These are phyloP conservation scores for Lasius fuliginosus DNA, from an alignment of 2,888 invertebrate species.

Conservation along the genomic window DNA sequence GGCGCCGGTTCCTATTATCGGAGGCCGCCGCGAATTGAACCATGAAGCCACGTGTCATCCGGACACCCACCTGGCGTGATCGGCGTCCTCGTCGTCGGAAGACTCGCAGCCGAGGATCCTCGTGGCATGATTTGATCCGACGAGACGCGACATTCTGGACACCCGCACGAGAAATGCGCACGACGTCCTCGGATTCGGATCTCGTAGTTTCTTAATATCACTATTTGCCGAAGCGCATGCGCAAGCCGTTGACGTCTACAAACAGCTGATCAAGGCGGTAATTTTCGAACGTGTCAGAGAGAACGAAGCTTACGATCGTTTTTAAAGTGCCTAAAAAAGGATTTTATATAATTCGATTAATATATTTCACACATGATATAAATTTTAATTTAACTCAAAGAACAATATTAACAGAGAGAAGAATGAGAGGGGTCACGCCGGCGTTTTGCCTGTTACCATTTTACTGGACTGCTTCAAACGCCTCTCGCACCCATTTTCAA, in stretches of 20 bases:
- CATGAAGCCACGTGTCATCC: conserved; percentile 37
- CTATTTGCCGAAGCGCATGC: neutral
- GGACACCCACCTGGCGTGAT: conserved; percentile 54
- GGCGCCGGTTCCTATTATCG: conserved; percentile 41
- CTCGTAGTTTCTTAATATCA: conserved; percentile 31
- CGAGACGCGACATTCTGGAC: conserved; percentile 55
- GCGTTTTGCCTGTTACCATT: too few species aligned
- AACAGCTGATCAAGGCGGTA: neutral
- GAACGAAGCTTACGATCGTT: neutral
- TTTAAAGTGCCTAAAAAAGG: neutral
- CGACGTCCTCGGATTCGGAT: conserved; percentile 28
- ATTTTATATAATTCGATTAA: neutral
- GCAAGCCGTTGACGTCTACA: neutral
- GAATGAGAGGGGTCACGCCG: too few species aligned
- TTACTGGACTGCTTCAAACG: too few species aligned
- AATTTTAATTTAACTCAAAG: neutral
- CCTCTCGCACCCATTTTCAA: too few species aligned
- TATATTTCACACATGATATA: neutral
- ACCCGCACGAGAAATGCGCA: conserved; percentile 12
- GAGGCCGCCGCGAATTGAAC: neutral
- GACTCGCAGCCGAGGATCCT: conserved; percentile 47
- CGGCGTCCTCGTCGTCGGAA: conserved; percentile 66
- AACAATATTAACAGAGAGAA: too few species aligned
- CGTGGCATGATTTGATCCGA: conserved; percentile 14
- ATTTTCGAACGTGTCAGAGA: neutral